Percentiles rank a stretch among this genome's conserved stretches.
Evolutionary conservation across 1,140 invertebrate genomes (phyloP).

Genomic region (Bombus balteatus): DNA sequence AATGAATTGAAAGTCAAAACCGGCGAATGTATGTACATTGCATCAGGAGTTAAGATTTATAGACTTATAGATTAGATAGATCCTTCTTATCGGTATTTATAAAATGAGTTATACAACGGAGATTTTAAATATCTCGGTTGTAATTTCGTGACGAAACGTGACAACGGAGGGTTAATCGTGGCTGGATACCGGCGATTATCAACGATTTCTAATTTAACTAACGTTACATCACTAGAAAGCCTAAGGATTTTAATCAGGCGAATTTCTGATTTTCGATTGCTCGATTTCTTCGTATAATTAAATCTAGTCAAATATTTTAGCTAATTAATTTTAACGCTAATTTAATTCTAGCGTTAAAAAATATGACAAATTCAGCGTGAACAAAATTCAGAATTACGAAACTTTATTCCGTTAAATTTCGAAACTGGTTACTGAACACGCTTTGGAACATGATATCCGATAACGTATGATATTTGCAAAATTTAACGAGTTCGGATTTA

Average conservation of each 20-base stretch:
- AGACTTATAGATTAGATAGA: neutral
- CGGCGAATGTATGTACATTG: neutral
- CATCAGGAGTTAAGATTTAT: neutral
- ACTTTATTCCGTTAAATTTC: too few relatives aligned
- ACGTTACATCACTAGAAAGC: constrained; percentile 41
- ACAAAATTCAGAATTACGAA: too few relatives aligned
- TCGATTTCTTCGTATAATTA: neutral
- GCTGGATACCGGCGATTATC: neutral
- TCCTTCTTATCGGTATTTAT: constrained; percentile 24
- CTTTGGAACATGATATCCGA: too few relatives aligned
- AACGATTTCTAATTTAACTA: constrained; percentile 36
- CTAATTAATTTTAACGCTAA: too few relatives aligned
- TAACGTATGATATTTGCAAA: too few relatives aligned
- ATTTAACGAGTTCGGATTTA: too few relatives aligned
- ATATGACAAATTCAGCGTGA: too few relatives aligned
- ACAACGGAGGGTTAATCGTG: neutral
- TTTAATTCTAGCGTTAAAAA: too few relatives aligned
- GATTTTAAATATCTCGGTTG: neutral
- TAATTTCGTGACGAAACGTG: constrained; percentile 4
- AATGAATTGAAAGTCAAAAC: neutral
- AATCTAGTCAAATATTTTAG: neutral
- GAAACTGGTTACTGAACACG: too few relatives aligned
- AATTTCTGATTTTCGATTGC: neutral
- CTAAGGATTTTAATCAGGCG: neutral
- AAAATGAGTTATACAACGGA: constrained; percentile 7